Evolutionary conservation across 1,140 invertebrate genomes (phyloP), one percentile per base, ranked within the genome.

Genomic region (Neoseiulus cucumeris): DNA sequence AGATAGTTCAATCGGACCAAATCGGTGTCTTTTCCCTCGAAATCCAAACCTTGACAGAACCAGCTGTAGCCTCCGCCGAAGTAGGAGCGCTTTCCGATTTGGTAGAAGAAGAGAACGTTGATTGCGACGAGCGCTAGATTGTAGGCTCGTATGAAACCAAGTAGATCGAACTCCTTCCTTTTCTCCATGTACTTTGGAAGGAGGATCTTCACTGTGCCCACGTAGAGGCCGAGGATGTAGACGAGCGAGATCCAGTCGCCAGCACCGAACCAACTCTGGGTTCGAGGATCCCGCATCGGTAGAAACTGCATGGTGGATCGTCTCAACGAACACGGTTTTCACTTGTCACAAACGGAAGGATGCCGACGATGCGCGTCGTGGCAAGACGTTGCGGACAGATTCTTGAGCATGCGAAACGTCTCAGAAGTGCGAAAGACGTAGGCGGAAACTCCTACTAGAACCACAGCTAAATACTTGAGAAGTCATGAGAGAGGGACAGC

Each of bases 191-290:
- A 25, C 51, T 59, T 25, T 2, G 51, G 51, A 14, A 59, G 51
- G 14, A 59, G 4, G 4, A 59, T 20, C 22, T 59, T 59, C 12
- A 59, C 51, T 25, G 9, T 25, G 22, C 51, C 14, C 25, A 25
- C 33, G 51, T 59, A 59, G 6, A 59, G 25, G 2, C 51, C 51
- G 51, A 59, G 51, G 33, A 59, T 59, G 51, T 59, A 59, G 51
- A 59, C 14, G 33, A 59, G 51, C 17, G 22, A 17, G 17, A 25
- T 59, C 51, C 51, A 59, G 22, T 59, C 51, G 1, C 51, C 51
- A 33, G 51, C 51, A 59, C 51, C 51, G 51, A 59, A 59, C 51
- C 51, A 59, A 2, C 22, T 17, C 25, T 18, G 12, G 14, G 51
- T 59, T 59, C 51, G 51, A 14, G 51, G 51, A 33, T 59, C 51